Percentiles rank a stretch among this genome's conserved stretches.
phyloP scores from a whole-genome alignment of 2,113 vertebrate species.

The Catagonus wagneri region DNA sequence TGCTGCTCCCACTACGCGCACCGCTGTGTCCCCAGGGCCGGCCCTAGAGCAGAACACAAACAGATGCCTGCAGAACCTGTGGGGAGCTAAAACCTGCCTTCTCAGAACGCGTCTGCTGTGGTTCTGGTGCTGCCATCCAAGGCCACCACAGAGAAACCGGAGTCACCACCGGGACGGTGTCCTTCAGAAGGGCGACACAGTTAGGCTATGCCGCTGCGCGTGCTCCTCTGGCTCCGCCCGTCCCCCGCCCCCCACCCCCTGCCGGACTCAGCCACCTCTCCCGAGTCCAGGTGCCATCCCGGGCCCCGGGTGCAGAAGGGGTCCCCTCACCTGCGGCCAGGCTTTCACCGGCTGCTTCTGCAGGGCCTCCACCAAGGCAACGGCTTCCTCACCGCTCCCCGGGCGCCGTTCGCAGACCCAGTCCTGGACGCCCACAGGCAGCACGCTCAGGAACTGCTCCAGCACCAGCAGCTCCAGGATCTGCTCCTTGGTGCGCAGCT shows the following conservation, averaged over 20 bases:
- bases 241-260: not conserved
- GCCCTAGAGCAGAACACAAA: not conserved
- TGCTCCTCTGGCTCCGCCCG: not conserved
- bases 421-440: constrained; percentile 61
- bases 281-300: not conserved
- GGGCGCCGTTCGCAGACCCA: constrained; percentile 72
- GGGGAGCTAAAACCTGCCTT: not conserved
- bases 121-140: not conserved
- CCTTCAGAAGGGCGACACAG: not conserved
- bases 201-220: too few relatives aligned
- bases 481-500: constrained; percentile 82
- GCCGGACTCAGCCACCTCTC: not conserved
- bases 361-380: constrained; percentile 80
- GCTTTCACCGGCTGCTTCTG: constrained; percentile 66
- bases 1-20: not conserved
- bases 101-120: not conserved
- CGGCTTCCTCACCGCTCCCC: constrained; percentile 75
- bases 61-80: not conserved
- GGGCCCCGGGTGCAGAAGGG: not conserved
- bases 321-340: constrained; percentile 69
- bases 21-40: not conserved
- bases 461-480: constrained; percentile 83
- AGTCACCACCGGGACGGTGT: not conserved
- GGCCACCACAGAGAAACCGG: not conserved
- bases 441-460: constrained; percentile 82